These are phyloP conservation scores for Centruroides sculpturatus DNA, from an alignment of 1,140 invertebrate species.

Conservation along the genomic window DNA sequence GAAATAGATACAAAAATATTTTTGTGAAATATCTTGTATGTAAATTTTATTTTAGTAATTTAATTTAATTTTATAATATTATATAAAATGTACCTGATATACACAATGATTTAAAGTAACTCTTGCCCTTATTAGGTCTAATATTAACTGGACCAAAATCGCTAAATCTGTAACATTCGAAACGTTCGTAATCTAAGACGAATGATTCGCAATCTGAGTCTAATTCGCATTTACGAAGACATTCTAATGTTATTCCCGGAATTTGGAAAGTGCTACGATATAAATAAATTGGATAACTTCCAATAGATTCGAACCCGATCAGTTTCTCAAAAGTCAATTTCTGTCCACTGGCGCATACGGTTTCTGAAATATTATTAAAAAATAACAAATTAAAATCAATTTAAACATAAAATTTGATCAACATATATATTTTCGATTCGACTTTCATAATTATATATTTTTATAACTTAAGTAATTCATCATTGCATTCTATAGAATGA, in stretches of 20 bases:
- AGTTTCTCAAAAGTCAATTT: constrained; percentile 30
- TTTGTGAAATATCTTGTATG: too few species aligned
- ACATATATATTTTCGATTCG: too few species aligned
- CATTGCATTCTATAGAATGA: too few species aligned
- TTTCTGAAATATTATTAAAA: too few species aligned
- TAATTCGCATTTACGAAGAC: constrained; percentile 26
- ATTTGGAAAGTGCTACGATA: constrained; percentile 18
- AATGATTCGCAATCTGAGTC: constrained; percentile 29
- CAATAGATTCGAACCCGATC: constrained; percentile 31
- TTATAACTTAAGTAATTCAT: too few species aligned
- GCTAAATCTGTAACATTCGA: constrained; percentile 8
- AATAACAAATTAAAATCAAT: too few species aligned
- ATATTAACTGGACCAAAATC: constrained; percentile 24
- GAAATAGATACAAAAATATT: too few species aligned
- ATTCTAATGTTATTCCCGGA: constrained; percentile 29
- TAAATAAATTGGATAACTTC: constrained; percentile 24
- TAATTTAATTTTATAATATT: too few species aligned
- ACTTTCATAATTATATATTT: too few species aligned
- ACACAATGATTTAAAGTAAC: constrained; percentile 34
- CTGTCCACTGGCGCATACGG: too few species aligned
- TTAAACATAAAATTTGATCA: too few species aligned
- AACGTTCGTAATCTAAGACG: constrained; percentile 30
- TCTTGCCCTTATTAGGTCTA: constrained; percentile 27
- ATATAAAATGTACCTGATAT: constrained; percentile 15
- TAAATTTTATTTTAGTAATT: too few species aligned